Evolutionary conservation across 2,888 invertebrate species (phyloP).

Genomic region (Drosophila pegasa): DNA sequence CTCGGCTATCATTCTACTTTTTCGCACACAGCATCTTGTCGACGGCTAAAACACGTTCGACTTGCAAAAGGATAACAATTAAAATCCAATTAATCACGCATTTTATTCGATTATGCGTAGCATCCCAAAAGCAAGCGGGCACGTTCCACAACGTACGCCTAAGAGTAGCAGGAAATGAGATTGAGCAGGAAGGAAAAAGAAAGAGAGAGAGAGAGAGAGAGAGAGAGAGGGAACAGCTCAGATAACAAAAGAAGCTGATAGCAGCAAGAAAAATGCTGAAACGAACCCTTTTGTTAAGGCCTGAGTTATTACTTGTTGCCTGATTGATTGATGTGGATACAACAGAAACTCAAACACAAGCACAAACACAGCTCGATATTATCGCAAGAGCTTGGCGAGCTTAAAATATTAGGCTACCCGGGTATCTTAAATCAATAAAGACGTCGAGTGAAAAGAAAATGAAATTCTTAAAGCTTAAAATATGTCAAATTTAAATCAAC

Average conservation of each 20-base stretch:
- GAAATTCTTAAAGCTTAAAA: conserved; percentile 10
- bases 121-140: conserved; percentile 49
- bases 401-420: conserved; percentile 21
- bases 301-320: conserved; percentile 77
- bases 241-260: conserved; percentile 34
- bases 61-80: conserved; percentile 75
- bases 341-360: conserved; percentile 43
- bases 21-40: conserved; percentile 37
- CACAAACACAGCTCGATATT: conserved; percentile 40
- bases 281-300: conserved; percentile 58
- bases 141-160: conserved; percentile 40
- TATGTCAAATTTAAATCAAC: conserved; percentile 7
- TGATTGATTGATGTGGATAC: conserved; percentile 72
- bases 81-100: conserved; percentile 80
- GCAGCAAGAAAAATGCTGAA: conserved; percentile 32
- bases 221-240: neutral
- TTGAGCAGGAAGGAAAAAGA: neutral
- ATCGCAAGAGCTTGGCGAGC: conserved; percentile 41
- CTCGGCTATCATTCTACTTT: conserved; percentile 68
- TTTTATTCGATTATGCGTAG: conserved; percentile 75
- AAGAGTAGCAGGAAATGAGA: conserved; percentile 2
- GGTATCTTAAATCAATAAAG: conserved; percentile 42
- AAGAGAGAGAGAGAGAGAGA: neutral
- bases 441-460: neutral
- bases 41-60: conserved; percentile 62